Percentiles rank a stretch among this genome's conserved stretches.
These are phyloP conservation scores for Porites evermanni DNA, from an alignment of 92 coral and sea anemone genomes.

Conservation along the genomic window DNA sequence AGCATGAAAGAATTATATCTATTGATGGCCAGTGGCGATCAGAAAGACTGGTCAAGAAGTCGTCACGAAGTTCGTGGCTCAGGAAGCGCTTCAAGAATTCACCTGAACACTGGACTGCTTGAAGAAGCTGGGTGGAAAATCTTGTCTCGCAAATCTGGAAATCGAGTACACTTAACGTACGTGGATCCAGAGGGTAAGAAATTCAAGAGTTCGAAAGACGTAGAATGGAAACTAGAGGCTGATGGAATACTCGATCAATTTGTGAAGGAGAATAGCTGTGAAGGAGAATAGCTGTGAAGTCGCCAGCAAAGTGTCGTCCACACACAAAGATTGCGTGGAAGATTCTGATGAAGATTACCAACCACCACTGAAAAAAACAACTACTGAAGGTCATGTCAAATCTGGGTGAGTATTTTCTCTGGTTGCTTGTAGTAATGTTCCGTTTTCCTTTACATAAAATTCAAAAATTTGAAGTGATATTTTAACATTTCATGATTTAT, in stretches of 20 bases:
- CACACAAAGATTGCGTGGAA: background rate
- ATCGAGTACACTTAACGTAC: background rate
- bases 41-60: constrained; percentile 3
- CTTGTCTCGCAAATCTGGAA: constrained; percentile 17
- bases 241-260: background rate
- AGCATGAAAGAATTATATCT: constrained; percentile 7
- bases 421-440: background rate
- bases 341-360: constrained; percentile 6
- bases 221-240: constrained; percentile 11
- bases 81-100: constrained; percentile 28
- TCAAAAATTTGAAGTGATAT: constrained; percentile 5
- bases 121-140: constrained; percentile 29
- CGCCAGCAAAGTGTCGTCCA: background rate
- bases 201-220: constrained; percentile 9
- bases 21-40: constrained; percentile 18
- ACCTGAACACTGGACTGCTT: constrained; percentile 10
- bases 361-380: background rate
- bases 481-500: background rate
- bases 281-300: background rate
- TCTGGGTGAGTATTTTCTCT: constrained; percentile 24
- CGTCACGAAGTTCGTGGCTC: constrained; percentile 20
- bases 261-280: background rate
- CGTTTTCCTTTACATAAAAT: constrained; percentile 13
- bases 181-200: constrained; percentile 16
- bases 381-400: background rate